Percentiles rank a stretch among this genome's conserved stretches.
These are phyloP conservation scores for Andrena haemorrhoa DNA, from an alignment of 2,888 invertebrate species.

Conservation along the genomic window DNA sequence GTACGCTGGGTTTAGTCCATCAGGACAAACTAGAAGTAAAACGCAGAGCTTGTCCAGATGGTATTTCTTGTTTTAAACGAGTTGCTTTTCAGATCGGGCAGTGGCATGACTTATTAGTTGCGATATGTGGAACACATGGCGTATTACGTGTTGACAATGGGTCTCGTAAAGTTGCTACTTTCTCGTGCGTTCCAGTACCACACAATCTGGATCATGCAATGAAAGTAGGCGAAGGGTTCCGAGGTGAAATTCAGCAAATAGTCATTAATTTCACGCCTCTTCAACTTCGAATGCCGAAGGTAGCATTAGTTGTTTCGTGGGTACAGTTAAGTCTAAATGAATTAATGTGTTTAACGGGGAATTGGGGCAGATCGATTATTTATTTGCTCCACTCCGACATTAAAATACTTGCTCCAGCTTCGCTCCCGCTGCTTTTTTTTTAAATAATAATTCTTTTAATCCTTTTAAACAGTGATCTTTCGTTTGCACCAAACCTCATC, in stretches of 20 bases:
- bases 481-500: too few relatives aligned
- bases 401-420: too few relatives aligned
- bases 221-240: conserved; percentile 85
- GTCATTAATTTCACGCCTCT: conserved; percentile 85
- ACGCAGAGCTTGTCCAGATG: neutral
- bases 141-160: conserved; percentile 85
- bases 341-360: neutral
- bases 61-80: conserved; percentile 1
- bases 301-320: conserved; percentile 1
- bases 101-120: conserved; percentile 85
- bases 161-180: conserved; percentile 76
- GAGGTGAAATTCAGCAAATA: conserved; percentile 85
- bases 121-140: conserved; percentile 84
- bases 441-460: too few relatives aligned
- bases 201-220: conserved; percentile 84
- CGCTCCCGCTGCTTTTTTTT: too few relatives aligned
- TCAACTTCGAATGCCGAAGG: conserved; percentile 75
- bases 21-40: conserved; percentile 58
- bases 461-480: too few relatives aligned
- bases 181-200: conserved; percentile 84
- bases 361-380: too few relatives aligned
- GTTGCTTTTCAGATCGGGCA: conserved; percentile 78
- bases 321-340: neutral
- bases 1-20: conserved; percentile 55
- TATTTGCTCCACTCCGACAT: too few relatives aligned